Conservation (phyloP, 1,140 invertebrate species). For the Zaprionus camerounensis region DNA sequence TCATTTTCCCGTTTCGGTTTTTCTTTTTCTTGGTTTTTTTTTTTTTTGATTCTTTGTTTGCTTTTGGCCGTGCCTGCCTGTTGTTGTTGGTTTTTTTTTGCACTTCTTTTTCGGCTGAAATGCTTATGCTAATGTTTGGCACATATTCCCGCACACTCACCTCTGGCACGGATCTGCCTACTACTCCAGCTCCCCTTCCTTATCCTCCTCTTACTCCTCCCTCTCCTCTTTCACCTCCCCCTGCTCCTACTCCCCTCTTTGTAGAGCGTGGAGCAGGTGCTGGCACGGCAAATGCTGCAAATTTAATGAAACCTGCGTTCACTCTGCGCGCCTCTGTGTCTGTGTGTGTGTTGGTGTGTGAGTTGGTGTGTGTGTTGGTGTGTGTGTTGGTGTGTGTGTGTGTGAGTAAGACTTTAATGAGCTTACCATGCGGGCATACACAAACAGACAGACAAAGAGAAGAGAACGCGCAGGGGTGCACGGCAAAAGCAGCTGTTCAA, state of each 20-base stretch:
- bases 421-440: conserved; percentile 50
- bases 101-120: conserved; percentile 23
- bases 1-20: neutral
- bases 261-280: conserved; percentile 21
- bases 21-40: conserved; percentile 2
- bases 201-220: neutral
- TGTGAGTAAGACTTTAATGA: conserved; percentile 50
- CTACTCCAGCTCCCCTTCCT: neutral
- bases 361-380: conserved; percentile 3
- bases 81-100: conserved; percentile 8
- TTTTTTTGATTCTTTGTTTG: neutral
- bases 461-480: neutral
- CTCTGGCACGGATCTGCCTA: neutral
- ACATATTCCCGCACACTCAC: conserved; percentile 21
- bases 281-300: conserved; percentile 33
- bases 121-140: conserved; percentile 59
- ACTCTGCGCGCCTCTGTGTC: neutral
- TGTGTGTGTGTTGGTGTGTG: conserved; percentile 6
- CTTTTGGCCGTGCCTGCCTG: conserved; percentile 2
- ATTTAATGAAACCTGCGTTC: conserved; percentile 49
- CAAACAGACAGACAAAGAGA: conserved; percentile 7
- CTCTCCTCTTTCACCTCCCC: neutral
- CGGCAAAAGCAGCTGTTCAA: conserved; percentile 2
- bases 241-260: neutral
- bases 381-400: conserved; percentile 8